Evolutionary conservation across 2,113 vertebrate species (phyloP), one percentile per base, ranked within the genome.

Genomic region (Pseudonaja textilis): DNA sequence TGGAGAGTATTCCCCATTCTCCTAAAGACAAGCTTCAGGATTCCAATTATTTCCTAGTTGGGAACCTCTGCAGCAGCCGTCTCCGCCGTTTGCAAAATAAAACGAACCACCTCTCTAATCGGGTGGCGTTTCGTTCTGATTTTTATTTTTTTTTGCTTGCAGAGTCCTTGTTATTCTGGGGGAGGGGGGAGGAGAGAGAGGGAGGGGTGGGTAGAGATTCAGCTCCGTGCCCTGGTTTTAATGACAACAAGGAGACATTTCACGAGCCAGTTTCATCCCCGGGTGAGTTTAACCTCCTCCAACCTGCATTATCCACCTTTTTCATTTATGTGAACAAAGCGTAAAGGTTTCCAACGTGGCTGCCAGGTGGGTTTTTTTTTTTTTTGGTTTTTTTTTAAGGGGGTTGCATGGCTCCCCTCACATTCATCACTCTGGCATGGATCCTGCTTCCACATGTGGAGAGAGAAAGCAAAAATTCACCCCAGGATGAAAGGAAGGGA

Each of bases 21-120:
- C 57, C 92, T 95, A 94, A 59, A 91, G 54, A 90, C 95, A 94
- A 74, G 92, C 96, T 97, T 97, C 96, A 97, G 96, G 96, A 97
- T 95, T 97, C 97, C 96, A 97, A 94, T 97, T 97, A 96, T 96
- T 95, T 96, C 96, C 94, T 61, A 95, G 92, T 90, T 96, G 95
- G 97, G 97, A 98, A 97, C 96, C 97, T 97, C 95, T 95, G 96
- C 96, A 96, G 95, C 95, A 93, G 96, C 95, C 9, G 47, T 97
- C 87, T 26, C 86, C n/a, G 47, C 93, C 96, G 91, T 96, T 96
- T 97, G 92, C 93, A 95, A 91, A 96, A 25, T 6, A 25, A 25
- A 25, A 25, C 2, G 20, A 23, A 16, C 39, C 7, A 94, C 87
- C 42, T 92, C 93, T 93, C 94, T 91, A 89, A 92, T 95, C 89